Evolutionary conservation across 1,140 invertebrate species (phyloP), one percentile per base, ranked within the genome.

Genomic region (Brachionus asplanchnoidis): DNA sequence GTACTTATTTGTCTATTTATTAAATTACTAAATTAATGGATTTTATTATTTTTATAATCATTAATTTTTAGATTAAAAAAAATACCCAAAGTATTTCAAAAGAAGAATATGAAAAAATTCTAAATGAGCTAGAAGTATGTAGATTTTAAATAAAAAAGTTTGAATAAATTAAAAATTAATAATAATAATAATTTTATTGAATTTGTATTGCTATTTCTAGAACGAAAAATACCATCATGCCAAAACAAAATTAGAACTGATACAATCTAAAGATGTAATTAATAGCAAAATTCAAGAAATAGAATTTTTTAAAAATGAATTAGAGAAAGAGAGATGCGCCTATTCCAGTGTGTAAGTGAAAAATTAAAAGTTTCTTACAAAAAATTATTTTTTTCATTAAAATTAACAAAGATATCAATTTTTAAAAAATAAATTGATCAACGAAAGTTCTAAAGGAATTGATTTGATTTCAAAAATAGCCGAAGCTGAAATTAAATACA

Each of bases 381-480:
- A 17, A n/a, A 36, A 17, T 17, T 42, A 17, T 42, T 42, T 73
- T 28, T 36, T 9, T 23, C 2, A 8, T 17, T 17, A 6, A 23
- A 56, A 9, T 20, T 20, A 26, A 60, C 0, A 68, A 44, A 73
- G 68, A 4, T 73, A 73, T 53, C 42, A 77, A 77, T 77, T 77
- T 50, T 23, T 77, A 50, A 77, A 77, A 77, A 50, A 46, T 12
- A 77, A 77, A 77, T 26, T 77, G 26, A 26, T 77, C 7, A 77
- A 77, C 23, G 73, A 77, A 50, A 77, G 73, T 12, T 46, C 73
- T n/a, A 77, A 50, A 28, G 44, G 73, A 50, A 77, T 77, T 17
- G 73, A 77, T 50, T 77, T 77, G 14, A 77, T 77, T 23, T 77
- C 73, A 50, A 77, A 77, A 77, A 77, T 77, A 26, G 42, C 73